Evolutionary conservation across 1,140 invertebrate genomes (phyloP), one percentile per base, ranked within the genome.

Genomic region (Lordiphosa stackelbergi): DNA sequence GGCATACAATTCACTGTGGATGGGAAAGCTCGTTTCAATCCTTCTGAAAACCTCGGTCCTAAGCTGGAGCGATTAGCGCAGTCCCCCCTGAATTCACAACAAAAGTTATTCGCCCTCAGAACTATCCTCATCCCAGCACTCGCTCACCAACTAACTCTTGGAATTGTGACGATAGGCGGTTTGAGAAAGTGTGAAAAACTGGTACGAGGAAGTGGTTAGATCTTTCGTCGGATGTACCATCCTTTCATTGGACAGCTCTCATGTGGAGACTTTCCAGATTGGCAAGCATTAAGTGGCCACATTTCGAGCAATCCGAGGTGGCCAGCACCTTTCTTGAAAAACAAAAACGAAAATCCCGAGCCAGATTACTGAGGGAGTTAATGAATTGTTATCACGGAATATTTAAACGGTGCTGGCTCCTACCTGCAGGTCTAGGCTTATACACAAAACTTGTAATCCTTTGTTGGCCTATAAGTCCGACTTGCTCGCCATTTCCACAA

Each of bases 201-300:
- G 10, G n/a, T 45, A 45, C 42, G 42, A 28, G 36, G 51, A 53
- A 11, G 10, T 53, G 13, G 40, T 36, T 53, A 43, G 16, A 43
- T 42, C 28, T 11, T 34, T 13, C 38, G 8, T 6, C 16, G 12
- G 38, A 43, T 2, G 51, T 31, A 7, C 28, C 28, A 8, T 8
- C 28, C 28, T 8, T 31, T 8, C 28, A 22, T 13, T 40, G 38
- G 38, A 13, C 38, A 16, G 38, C 38, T 6, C 38, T 7, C 28
- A 31, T 31, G 28, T 8, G 6, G 7, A 31, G 28, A 8, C 7
- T 31, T 8, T 8, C 6, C 1, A 31, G 28, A 31, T 31, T 31
- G 28, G 2, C 28, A 31, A 31, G 7, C 28, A 31, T 31, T 8
- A 7, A 8, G 28, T 31, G 28, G 28, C 28, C 28, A 31, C 28